Evolutionary conservation across 2,888 invertebrate genomes (phyloP).

Genomic region (Nasonia oneida): DNA sequence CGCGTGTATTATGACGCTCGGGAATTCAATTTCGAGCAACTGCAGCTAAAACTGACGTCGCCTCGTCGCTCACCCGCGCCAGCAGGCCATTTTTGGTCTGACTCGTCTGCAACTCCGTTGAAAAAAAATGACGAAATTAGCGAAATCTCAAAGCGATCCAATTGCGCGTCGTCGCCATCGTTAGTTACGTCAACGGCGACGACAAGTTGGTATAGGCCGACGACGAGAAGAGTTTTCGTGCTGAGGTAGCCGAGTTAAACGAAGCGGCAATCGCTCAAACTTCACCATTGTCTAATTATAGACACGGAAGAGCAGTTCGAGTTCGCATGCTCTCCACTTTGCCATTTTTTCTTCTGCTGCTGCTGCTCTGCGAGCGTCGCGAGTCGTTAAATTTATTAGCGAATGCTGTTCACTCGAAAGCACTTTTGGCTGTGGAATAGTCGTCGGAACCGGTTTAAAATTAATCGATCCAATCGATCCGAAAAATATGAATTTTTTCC

Average conservation of each 20-base stretch:
- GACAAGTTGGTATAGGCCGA: not conserved
- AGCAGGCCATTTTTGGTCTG: not conserved
- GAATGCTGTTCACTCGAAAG: not conserved
- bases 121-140: not conserved
- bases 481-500: too few relatives aligned
- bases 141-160: not conserved
- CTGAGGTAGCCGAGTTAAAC: not conserved
- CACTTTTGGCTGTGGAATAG: not conserved
- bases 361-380: not conserved
- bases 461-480: too few relatives aligned
- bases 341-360: not conserved
- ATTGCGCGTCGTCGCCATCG: not conserved
- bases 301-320: conserved; percentile 24
- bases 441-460: not conserved
- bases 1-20: not conserved
- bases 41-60: not conserved
- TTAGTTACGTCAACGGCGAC: not conserved
- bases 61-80: not conserved
- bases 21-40: not conserved
- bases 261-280: conserved; percentile 3
- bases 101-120: not conserved
- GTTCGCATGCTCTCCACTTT: not conserved
- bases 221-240: conserved; percentile 1
- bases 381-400: not conserved
- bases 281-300: conserved; percentile 21